A percentile compares a stretch with the other conserved stretches of the same genome.
Evolutionary conservation across 2,797 vertebrate genomes (phyloP).

Genomic region (Mionectes olivaceus): DNA sequence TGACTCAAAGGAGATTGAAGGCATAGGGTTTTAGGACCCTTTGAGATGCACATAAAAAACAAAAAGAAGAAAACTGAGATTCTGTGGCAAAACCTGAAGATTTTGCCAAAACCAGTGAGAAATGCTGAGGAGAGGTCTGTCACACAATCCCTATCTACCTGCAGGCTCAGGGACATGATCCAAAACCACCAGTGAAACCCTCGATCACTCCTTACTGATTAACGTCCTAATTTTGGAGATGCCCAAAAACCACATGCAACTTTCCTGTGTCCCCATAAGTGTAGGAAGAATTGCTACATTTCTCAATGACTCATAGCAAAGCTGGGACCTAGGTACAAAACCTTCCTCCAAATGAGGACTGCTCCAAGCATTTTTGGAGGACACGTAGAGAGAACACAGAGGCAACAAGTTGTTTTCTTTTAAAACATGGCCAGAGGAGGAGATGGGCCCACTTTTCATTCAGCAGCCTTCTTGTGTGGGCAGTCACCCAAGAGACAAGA

Average conservation of each 20-base stretch:
- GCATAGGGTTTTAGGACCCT: background rate
- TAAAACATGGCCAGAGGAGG: background rate
- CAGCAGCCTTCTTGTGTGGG: background rate
- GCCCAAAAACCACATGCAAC: background rate
- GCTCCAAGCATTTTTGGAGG: background rate
- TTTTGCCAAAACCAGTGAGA: background rate
- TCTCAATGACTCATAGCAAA: background rate
- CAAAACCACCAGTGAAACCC: background rate
- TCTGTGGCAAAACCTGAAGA: background rate
- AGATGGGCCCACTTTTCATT: background rate
- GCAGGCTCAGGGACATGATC: background rate
- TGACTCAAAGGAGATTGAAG: conserved; percentile 4
- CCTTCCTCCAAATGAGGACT: background rate
- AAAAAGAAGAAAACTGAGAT: background rate
- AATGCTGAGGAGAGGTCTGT: background rate
- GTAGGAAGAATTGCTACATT: background rate
- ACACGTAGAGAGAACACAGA: background rate
- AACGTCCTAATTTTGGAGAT: background rate
- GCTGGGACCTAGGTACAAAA: background rate
- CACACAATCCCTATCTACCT: background rate
- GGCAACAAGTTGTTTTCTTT: background rate
- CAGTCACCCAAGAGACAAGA: background rate
- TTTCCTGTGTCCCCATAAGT: background rate
- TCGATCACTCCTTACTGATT: background rate
- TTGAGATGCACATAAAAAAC: background rate